Evolutionary conservation across 2,797 vertebrate species (phyloP), one percentile per base, ranked within the genome.

Genomic region (Phylloscopus collybita): DNA sequence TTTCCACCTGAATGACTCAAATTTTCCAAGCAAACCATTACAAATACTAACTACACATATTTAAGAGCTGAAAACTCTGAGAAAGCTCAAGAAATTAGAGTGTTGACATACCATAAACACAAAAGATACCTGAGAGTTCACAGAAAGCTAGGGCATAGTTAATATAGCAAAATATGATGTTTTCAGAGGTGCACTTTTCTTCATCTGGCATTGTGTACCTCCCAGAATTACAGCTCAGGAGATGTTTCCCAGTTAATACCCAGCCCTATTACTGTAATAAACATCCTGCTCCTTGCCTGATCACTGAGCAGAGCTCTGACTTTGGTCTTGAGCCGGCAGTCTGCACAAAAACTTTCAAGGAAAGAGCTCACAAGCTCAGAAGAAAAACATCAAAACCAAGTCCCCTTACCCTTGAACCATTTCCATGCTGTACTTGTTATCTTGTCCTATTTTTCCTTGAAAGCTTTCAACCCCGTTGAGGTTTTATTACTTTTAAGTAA

Each of bases 401-500:
- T 66, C 16, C 60, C 38, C 23, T 74, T 80, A 70, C 11, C 51
- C 59, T 32, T 71, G 71, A 89, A 65, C 29, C 15, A 89, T 2
- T 40, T 71, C 29, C n/a, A 16, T 27, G 13, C 56, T 75, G 49
- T 25, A 44, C 47, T 54, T 66, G 16, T 42, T 86, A 89, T 36
- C 67, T 70, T 83, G 49, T 80, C 69, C 89, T 88, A 49, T 72
- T 92, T 95, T 91, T 42, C 27, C 44, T 54, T 51, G 19, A 89
- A 88, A 45, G 42, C 13, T 85, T 86, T 80, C 64, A 45, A 51
- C 18, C 13, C 22, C 34, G 1, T 50, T 75, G 87, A 91, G 70
- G 13, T 87, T 72, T 80, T 80, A 20, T 44, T 73, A 62, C 19
- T 59, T 84, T 34, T 82, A 82, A 86, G 44, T 70, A 54, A 87